These are phyloP conservation scores for Philopedon plagiatum DNA, from an alignment of 2,888 invertebrate species.

Conservation along the genomic window DNA sequence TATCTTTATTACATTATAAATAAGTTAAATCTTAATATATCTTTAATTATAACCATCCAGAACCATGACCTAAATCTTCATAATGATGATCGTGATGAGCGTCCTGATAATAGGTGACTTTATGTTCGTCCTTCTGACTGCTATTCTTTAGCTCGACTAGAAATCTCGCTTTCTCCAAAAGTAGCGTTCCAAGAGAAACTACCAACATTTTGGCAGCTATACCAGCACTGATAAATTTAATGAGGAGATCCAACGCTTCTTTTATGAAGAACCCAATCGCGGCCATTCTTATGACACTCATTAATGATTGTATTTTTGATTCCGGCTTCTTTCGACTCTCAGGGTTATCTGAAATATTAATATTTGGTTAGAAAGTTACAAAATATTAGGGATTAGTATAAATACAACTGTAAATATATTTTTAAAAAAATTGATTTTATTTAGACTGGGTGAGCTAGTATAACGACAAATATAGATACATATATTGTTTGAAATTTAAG, in stretches of 20 bases:
- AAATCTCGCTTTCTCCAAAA: constrained; percentile 37
- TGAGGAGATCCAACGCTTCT: constrained; percentile 13
- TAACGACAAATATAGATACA: too few species aligned
- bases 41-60: constrained; percentile 19
- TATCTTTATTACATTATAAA: too few species aligned
- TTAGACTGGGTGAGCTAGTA: too few species aligned
- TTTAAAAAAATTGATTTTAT: too few species aligned
- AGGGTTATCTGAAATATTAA: neutral
- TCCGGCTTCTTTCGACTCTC: constrained; percentile 7
- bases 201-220: constrained; percentile 34
- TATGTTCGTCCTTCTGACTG: constrained; percentile 17
- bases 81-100: constrained; percentile 47
- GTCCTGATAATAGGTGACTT: constrained; percentile 35
- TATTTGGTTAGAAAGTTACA: neutral
- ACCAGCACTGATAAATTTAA: constrained; percentile 28
- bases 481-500: too few species aligned
- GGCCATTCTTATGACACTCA: constrained; percentile 9
- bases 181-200: constrained; percentile 31
- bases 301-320: neutral
- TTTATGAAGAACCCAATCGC: constrained; percentile 11
- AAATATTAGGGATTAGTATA: too few species aligned
- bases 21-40: too few species aligned
- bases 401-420: too few species aligned
- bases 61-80: constrained; percentile 28
- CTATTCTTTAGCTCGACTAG: constrained; percentile 35